Conservation (phyloP, 2,888 invertebrate genomes). For the Ochlodes sylvanus region DNA sequence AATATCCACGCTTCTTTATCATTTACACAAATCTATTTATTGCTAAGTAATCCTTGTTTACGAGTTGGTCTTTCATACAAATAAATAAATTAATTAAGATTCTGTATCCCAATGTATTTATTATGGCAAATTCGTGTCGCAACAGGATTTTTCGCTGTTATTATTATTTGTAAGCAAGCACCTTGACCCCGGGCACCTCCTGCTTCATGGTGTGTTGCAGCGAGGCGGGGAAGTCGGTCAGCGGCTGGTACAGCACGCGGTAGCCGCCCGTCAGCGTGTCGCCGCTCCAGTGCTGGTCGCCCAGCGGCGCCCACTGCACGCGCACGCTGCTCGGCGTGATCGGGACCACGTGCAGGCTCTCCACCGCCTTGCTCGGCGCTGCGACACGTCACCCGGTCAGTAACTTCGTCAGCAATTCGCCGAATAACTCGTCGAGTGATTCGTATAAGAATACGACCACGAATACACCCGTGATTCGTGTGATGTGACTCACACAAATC, state of each 20-base stretch:
- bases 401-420: not conserved
- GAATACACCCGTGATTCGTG: too few relatives aligned
- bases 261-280: slow-evolving; percentile 95
- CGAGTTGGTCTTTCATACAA: too few relatives aligned
- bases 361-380: slow-evolving; percentile 95
- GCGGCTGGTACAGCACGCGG: slow-evolving; percentile 94
- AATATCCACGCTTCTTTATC: too few relatives aligned
- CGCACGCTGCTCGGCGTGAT: slow-evolving; percentile 97
- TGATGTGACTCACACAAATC: too few relatives aligned
- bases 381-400: slow-evolving; percentile 9
- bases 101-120: too few relatives aligned
- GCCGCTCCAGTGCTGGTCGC: slow-evolving; percentile 93
- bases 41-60: too few relatives aligned
- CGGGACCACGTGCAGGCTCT: slow-evolving; percentile 93
- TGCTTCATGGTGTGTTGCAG: slow-evolving; percentile 93
- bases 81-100: too few relatives aligned
- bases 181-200: slow-evolving; percentile 92
- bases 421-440: not conserved
- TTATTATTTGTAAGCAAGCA: too few relatives aligned
- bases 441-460: too few relatives aligned
- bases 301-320: slow-evolving; percentile 94
- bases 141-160: too few relatives aligned
- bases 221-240: slow-evolving; percentile 94
- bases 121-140: too few relatives aligned
- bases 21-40: too few relatives aligned